Evolutionary conservation across 2,113 vertebrate genomes (phyloP).

Genomic region (Petrocephalus zakoni): DNA sequence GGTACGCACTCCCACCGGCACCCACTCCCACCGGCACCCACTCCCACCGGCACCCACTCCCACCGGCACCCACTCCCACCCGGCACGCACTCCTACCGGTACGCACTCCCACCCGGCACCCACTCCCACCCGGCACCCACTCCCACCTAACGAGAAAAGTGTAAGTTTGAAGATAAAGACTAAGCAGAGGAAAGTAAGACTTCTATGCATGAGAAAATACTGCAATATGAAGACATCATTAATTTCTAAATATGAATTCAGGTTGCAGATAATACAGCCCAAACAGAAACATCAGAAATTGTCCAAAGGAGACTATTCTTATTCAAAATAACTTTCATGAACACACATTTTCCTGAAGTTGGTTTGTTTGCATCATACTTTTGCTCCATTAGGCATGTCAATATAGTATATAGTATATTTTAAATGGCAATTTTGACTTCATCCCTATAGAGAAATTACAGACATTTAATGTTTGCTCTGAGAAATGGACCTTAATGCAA

Average conservation of each 20-base stretch:
- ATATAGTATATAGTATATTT: neutral
- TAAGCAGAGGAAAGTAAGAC: neutral
- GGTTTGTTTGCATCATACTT: neutral
- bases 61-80: too few species aligned
- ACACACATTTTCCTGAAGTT: neutral
- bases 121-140: neutral
- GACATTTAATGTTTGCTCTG: neutral
- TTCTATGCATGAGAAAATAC: neutral
- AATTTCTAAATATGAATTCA: neutral
- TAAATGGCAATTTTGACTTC: neutral
- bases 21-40: too few species aligned
- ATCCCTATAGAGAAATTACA: neutral
- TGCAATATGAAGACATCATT: neutral
- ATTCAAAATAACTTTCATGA: neutral
- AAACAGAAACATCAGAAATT: neutral
- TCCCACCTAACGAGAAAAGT: neutral
- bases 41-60: too few species aligned
- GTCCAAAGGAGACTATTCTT: neutral
- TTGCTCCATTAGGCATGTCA: neutral
- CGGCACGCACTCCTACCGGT: neutral
- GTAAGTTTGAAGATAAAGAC: neutral
- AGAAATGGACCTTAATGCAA: neutral
- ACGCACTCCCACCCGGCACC: too few species aligned
- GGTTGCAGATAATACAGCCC: neutral
- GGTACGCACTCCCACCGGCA: too few species aligned